These are phyloP conservation scores for Diadegma fenestrale DNA, from an alignment of 2,888 invertebrate species.

Conservation along the genomic window DNA sequence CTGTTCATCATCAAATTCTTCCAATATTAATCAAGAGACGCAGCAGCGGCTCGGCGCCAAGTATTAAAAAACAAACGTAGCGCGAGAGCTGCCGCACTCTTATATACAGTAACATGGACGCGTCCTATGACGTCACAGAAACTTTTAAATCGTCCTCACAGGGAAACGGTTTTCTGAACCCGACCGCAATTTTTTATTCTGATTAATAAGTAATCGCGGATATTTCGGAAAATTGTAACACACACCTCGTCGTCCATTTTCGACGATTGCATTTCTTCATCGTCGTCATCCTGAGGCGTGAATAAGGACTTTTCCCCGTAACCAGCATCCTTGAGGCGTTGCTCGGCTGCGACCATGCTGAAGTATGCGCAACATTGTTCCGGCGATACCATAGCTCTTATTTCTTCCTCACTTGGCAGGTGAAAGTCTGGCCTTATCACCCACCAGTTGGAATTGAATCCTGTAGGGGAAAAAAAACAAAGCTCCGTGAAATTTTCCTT, in stretches of 20 bases:
- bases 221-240: not conserved
- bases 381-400: slow-evolving; percentile 98
- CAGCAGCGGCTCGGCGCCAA: no score
- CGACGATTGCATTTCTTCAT: slow-evolving; percentile 96
- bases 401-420: slow-evolving; percentile 98
- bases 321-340: slow-evolving; percentile 96
- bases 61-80: no score
- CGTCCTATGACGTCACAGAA: no score
- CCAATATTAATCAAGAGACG: no score
- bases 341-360: slow-evolving; percentile 98
- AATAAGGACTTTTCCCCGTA: slow-evolving; percentile 99
- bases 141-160: no score
- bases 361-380: slow-evolving; percentile 99
- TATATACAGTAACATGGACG: no score
- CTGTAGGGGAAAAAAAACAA: slow-evolving; percentile 79
- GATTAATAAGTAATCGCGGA: no score
- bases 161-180: no score
- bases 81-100: no score
- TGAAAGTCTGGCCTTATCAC: slow-evolving; percentile 97
- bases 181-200: no score
- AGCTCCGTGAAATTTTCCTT: not conserved
- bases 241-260: slow-evolving; percentile 97
- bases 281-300: slow-evolving; percentile 98
- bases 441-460: slow-evolving; percentile 95
- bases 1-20: not conserved